A percentile compares a stretch with the other conserved stretches of the same genome.
These are phyloP conservation scores for Gymnothorax reevesii DNA, from an alignment of 2,797 vertebrate genomes.

Conservation along the genomic window DNA sequence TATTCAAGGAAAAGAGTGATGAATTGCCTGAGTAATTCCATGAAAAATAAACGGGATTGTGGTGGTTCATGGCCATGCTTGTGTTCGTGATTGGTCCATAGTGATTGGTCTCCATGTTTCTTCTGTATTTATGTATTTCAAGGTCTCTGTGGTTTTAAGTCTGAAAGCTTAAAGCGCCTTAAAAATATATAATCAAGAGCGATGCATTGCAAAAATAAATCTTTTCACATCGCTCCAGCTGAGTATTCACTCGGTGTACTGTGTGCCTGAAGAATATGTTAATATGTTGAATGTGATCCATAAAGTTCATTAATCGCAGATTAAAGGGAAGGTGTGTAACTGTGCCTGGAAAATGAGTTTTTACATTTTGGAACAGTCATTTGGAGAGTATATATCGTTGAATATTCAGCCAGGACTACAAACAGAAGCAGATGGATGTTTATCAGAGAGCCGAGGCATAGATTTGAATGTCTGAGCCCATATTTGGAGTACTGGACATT, in stretches of 20 bases:
- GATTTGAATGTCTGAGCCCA: neutral
- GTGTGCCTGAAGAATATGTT: neutral
- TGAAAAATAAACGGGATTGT: neutral
- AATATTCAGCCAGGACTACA: neutral
- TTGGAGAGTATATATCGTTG: neutral
- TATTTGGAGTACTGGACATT: neutral
- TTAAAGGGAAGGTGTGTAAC: neutral
- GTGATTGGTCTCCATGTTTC: neutral
- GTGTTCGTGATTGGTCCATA: neutral
- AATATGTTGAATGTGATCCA: neutral
- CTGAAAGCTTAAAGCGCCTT: neutral
- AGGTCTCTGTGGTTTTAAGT: neutral
- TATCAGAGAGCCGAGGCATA: neutral
- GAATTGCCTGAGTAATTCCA: neutral
- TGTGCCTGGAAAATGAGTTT: neutral
- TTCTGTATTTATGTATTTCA: neutral
- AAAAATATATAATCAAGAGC: conserved; percentile 1
- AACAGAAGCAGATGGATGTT: neutral
- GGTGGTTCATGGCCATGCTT: neutral
- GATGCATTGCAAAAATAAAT: neutral
- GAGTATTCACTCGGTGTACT: neutral
- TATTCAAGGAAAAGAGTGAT: neutral
- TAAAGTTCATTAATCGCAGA: neutral
- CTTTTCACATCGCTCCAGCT: neutral
- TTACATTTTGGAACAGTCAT: neutral